These are phyloP conservation scores for Cacoxenus indagator DNA, from an alignment of 2,888 invertebrate genomes.

Conservation along the genomic window DNA sequence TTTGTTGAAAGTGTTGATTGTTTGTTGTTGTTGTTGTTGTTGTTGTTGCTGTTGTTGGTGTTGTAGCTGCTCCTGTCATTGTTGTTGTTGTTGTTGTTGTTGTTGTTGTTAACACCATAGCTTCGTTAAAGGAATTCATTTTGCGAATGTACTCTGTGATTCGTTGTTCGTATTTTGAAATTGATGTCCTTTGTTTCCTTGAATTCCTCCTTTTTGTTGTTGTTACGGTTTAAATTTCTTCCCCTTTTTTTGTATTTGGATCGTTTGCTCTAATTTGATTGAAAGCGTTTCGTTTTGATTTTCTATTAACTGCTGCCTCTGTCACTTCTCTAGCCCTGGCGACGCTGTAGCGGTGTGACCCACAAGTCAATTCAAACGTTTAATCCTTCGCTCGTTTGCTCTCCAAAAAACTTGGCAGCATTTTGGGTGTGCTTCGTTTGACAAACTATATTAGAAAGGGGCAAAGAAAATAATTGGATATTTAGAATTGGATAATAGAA, in stretches of 20 bases:
- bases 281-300: neutral
- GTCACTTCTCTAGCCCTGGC: neutral
- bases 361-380: neutral
- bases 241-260: neutral
- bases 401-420: neutral
- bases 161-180: neutral
- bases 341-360: no score
- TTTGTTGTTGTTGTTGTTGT: neutral
- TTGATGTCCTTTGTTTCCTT: neutral
- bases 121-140: constrained; percentile 56
- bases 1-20: constrained; percentile 13
- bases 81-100: neutral
- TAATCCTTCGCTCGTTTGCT: neutral
- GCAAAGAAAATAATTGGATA: no score
- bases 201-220: neutral
- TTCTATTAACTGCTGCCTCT: neutral
- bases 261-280: neutral
- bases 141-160: neutral
- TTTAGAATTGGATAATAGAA: no score
- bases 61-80: neutral
- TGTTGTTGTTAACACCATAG: constrained; percentile 40
- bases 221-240: neutral
- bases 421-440: neutral
- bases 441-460: no score
- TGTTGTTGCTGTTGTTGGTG: neutral